Conservation (phyloP, 2,797 vertebrate species). For the Cyprinella venusta region DNA sequence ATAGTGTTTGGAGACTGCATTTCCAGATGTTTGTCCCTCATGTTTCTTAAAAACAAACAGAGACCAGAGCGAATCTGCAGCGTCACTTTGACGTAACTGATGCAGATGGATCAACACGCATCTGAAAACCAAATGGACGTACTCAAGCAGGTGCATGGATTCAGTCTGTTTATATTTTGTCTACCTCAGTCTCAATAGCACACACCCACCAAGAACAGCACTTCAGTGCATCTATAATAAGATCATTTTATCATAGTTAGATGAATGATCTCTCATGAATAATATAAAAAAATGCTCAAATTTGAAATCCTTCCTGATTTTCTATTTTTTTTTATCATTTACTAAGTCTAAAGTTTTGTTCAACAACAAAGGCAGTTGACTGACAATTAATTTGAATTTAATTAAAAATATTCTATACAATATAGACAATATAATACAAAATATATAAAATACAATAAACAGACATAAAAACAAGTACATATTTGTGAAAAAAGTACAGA, state of each 20-base stretch:
- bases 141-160: conserved; percentile 31
- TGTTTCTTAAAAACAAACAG: conserved; percentile 28
- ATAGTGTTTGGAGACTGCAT: conserved; percentile 3
- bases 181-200: conserved; percentile 21
- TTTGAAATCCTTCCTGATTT: not conserved
- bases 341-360: not conserved
- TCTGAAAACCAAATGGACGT: not conserved
- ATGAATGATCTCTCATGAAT: not conserved
- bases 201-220: not conserved
- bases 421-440: too few species aligned
- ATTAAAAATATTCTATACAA: not conserved
- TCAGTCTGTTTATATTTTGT: conserved; percentile 51
- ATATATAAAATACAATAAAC: too few species aligned
- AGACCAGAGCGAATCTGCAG: not conserved
- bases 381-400: not conserved
- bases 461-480: not conserved
- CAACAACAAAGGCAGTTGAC: not conserved
- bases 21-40: not conserved
- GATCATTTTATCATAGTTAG: conserved; percentile 13
- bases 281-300: not conserved
- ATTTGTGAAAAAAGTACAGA: not conserved
- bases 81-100: conserved; percentile 14
- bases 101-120: conserved; percentile 31
- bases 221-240: not conserved
- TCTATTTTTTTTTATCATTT: not conserved